Base-by-base conservation (phyloP, 2,797 vertebrate genomes). In the Odontamblyopus rebecca region DNA sequence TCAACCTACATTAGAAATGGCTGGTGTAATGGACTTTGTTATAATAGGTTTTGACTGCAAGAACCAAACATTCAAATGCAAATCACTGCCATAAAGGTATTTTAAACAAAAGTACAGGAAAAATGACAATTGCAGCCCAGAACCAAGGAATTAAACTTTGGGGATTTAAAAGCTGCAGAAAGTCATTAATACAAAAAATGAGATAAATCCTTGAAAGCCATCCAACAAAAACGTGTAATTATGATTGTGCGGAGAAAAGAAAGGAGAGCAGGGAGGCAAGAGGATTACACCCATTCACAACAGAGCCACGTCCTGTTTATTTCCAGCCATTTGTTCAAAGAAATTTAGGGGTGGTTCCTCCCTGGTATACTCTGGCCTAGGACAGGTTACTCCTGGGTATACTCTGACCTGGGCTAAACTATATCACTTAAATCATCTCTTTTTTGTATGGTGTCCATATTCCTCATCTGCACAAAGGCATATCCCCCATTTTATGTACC, bases 161-260 rank as follows among this genome's bases (percentile, higher is more conserved):
- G 75, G 93, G 93, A 92, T 94, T 94, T 93, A 92, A 92, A 87
- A 87, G 84, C 92, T 90, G 88, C 88, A 88, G 81, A 93, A 94
- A 94, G 86, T 92, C 92, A 93, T 92, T 94, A 93, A 93, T 91
- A 91, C 85, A 92, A 92, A 92, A 63, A 89, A 88, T 74, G 85
- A 91, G 92, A 94, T 94, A 93, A 94, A 92, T 93, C 91, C 89
- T 92, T 92, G 93, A 94, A 93, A 92, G 93, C 91, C 82, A 90
- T 91, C 86, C 87, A 92, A 94, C 90, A 93, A 93, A 93, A 93
- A 65, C 92, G 89, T 86, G 90, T 91, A 94, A 94, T 94, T 93
- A 94, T 93, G 91, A 92, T 89, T 89, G 92, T 91, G 90, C 91
- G 87, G 85, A 90, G 90, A 93, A 91, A 89, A 93, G 89, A 93